Conservation (phyloP, 1,140 invertebrate genomes). For the Sipha flava region DNA sequence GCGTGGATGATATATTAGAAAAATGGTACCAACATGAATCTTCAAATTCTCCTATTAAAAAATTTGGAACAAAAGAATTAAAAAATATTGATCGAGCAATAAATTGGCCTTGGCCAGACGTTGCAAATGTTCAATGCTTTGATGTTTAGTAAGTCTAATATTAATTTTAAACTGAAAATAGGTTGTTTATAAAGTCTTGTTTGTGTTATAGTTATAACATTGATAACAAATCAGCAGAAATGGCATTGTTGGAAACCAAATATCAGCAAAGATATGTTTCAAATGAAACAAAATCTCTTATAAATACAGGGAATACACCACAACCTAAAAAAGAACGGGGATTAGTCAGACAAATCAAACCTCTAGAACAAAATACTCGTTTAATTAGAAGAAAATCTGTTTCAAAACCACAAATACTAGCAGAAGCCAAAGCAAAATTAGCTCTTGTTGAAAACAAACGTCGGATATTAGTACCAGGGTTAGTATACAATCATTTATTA, state of each 20-base stretch:
- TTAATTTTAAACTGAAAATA: neutral
- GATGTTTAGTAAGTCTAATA: conserved; percentile 25
- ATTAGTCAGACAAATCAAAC: neutral
- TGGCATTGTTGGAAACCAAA: neutral
- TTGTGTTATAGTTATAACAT: conserved; percentile 1
- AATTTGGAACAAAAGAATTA: neutral
- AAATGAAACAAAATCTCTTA: conserved; percentile 16
- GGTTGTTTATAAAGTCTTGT: neutral
- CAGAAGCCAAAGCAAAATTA: conserved; percentile 25
- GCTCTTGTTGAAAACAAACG: conserved; percentile 26
- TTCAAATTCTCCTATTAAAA: neutral
- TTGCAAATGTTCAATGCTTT: conserved; percentile 21
- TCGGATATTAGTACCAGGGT: conserved; percentile 19
- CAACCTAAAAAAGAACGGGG: conserved; percentile 1
- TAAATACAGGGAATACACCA: conserved; percentile 3
- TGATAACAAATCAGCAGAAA: conserved; percentile 13
- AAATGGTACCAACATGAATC: conserved; percentile 14
- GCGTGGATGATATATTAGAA: conserved; percentile 6
- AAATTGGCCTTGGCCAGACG: neutral
- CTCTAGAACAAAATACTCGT: neutral
- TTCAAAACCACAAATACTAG: conserved; percentile 23
- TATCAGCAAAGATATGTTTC: conserved; percentile 19
- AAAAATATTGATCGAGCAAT: conserved; percentile 22
- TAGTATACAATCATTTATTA: neutral
- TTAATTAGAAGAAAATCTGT: conserved; percentile 13